Conservation (phyloP, 2,888 invertebrate species). For the Eugnorisma glareosa region DNA sequence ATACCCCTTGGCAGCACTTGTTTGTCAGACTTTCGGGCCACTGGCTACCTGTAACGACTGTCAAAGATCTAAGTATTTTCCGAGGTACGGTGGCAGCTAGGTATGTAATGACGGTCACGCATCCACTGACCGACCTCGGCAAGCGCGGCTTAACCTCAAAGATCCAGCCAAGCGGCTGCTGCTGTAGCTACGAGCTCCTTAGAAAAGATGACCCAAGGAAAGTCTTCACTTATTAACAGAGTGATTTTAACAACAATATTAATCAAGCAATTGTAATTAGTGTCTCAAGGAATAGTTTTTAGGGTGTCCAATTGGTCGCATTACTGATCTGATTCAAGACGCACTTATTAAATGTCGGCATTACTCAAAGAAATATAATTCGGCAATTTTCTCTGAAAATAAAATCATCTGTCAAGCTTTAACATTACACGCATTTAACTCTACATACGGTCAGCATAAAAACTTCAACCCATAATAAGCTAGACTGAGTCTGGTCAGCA, state of each 20-base stretch:
- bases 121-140: neutral
- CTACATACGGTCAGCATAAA: slow-evolving; percentile 35
- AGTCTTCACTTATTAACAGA: neutral
- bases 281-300: neutral
- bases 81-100: no score
- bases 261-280: neutral
- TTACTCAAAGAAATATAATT: slow-evolving; percentile 15
- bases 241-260: neutral
- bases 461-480: slow-evolving; percentile 17
- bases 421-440: slow-evolving; percentile 40
- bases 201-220: neutral
- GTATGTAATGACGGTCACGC: no score
- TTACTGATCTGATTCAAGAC: neutral
- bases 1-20: no score
- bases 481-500: slow-evolving; percentile 20
- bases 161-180: neutral
- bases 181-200: neutral
- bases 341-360: slow-evolving; percentile 9
- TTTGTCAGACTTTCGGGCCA: no score
- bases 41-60: no score
- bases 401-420: slow-evolving; percentile 34
- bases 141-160: neutral
- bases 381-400: slow-evolving; percentile 13
- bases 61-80: no score
- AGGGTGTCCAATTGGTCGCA: neutral